A percentile compares a stretch with the other conserved stretches of the same genome.
These are phyloP conservation scores for Platygyra sinensis DNA, from an alignment of 64 coral and sea anemone genomes.

Conservation along the genomic window DNA sequence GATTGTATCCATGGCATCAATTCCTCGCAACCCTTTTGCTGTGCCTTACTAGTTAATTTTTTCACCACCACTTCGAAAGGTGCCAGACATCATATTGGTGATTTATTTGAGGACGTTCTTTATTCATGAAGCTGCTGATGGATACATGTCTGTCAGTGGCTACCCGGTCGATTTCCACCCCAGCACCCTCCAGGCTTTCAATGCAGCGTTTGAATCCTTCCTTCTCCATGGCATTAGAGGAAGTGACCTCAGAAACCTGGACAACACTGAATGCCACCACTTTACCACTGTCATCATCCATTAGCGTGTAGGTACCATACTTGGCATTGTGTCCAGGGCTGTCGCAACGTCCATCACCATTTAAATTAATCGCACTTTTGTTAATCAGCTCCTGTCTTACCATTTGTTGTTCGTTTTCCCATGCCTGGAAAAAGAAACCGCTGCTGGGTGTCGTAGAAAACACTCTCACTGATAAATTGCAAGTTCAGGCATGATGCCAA, in stretches of 20 bases:
- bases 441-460: not conserved
- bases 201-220: conserved; percentile 62
- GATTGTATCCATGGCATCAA: not conserved
- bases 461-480: not conserved
- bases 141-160: conserved; percentile 60
- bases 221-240: conserved; percentile 73
- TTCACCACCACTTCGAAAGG: not conserved
- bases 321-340: not conserved
- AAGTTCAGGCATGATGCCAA: not conserved
- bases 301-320: conserved; percentile 45
- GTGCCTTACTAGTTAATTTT: not conserved
- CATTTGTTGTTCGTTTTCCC: not conserved
- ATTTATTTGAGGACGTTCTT: conserved; percentile 3
- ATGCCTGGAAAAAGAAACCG: conserved; percentile 34
- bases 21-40: not conserved
- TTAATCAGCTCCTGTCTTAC: too few relatives aligned
- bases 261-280: conserved; percentile 18
- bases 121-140: conserved; percentile 44
- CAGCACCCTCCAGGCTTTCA: not conserved
- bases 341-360: too few relatives aligned
- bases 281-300: conserved; percentile 34
- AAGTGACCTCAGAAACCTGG: conserved; percentile 48
- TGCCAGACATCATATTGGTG: not conserved
- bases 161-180: conserved; percentile 17
- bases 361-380: too few relatives aligned